Conservation (phyloP, 1,140 invertebrate genomes). For the Neuroterus valhalla region DNA sequence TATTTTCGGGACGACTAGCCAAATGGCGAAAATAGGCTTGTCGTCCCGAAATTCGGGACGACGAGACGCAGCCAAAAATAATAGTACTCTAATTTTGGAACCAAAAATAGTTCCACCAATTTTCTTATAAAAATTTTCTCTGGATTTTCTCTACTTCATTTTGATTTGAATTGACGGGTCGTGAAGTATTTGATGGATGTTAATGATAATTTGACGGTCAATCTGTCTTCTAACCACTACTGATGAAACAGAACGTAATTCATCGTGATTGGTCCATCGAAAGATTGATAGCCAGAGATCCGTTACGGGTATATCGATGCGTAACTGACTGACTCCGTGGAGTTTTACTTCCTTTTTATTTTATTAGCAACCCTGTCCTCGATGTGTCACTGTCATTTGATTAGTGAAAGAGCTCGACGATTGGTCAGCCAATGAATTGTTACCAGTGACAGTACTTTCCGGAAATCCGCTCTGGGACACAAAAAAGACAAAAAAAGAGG, state of each 20-base stretch:
- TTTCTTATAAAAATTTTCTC: too few species aligned
- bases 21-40: too few species aligned
- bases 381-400: slow-evolving; percentile 20
- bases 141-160: too few species aligned
- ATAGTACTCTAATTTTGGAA: too few species aligned
- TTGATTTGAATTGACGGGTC: too few species aligned
- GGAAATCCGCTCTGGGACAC: not conserved
- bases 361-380: slow-evolving; percentile 16
- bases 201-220: not conserved
- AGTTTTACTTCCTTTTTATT: slow-evolving; percentile 27
- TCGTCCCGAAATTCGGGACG: too few species aligned
- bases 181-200: not conserved
- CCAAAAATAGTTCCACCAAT: too few species aligned
- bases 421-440: slow-evolving; percentile 5
- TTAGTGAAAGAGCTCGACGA: slow-evolving; percentile 18
- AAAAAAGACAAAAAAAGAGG: not conserved
- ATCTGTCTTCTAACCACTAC: not conserved
- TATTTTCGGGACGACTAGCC: too few species aligned
- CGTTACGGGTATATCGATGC: slow-evolving; percentile 20
- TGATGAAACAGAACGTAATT: not conserved
- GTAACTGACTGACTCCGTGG: slow-evolving; percentile 8
- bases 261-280: not conserved
- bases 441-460: not conserved
- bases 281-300: slow-evolving; percentile 14
- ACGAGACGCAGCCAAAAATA: too few species aligned